Conservation (phyloP, 2,797 vertebrate species). For the Myripristis murdjan region DNA sequence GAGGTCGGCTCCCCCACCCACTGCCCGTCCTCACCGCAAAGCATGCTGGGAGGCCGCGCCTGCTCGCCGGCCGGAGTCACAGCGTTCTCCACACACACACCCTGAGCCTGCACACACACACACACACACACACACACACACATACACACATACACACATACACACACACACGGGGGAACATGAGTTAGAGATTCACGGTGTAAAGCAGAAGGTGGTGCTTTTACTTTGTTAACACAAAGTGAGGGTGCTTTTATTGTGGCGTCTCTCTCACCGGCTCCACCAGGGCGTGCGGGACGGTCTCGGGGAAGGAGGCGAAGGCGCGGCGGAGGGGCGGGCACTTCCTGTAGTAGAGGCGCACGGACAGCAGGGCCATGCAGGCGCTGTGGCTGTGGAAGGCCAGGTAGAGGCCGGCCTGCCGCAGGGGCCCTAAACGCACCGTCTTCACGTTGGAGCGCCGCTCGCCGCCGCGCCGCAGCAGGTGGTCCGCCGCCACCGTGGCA, state of each 20-base stretch:
- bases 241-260: too few species aligned
- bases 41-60: conserved; percentile 85
- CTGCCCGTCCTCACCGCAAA: conserved; percentile 90
- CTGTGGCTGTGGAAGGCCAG: conserved; percentile 91
- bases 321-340: conserved; percentile 84
- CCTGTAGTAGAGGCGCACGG: conserved; percentile 88
- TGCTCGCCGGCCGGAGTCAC: conserved; percentile 69
- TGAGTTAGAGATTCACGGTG: too few species aligned
- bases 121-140: conserved; percentile 24
- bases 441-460: conserved; percentile 86
- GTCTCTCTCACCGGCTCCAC: conserved; percentile 86
- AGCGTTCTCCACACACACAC: conserved; percentile 86
- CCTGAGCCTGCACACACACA: conserved; percentile 81
- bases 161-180: neutral
- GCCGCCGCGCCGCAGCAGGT: conserved; percentile 81
- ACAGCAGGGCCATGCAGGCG: conserved; percentile 90
- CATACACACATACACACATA: conserved; percentile 5
- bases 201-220: too few species aligned
- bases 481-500: conserved; percentile 89
- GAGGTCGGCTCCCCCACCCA: conserved; percentile 88
- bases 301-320: conserved; percentile 87
- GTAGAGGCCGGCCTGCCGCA: conserved; percentile 86
- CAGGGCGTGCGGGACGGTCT: conserved; percentile 87
- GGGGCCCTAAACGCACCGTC: conserved; percentile 82
- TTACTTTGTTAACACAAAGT: too few species aligned